These are phyloP conservation scores for Bucco capensis DNA, from an alignment of 2,113 vertebrate species.

Conservation along the genomic window DNA sequence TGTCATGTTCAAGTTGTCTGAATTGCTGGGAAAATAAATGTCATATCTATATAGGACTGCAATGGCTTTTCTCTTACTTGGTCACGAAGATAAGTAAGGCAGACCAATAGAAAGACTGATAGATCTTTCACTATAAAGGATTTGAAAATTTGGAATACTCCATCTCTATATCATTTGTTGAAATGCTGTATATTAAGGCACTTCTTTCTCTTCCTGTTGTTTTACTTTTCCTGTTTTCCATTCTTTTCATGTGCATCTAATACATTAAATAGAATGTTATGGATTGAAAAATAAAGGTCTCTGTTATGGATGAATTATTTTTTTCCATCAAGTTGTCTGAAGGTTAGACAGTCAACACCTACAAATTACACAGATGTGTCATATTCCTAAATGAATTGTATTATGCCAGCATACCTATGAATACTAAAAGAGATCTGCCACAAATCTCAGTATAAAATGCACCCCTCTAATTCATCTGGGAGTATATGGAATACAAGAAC, in stretches of 20 bases:
- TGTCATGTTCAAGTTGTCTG: background rate
- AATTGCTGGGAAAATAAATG: background rate
- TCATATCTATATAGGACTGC: background rate
- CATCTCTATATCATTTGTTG: background rate
- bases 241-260: slow-evolving; percentile 56
- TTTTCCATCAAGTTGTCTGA: slow-evolving; percentile 65
- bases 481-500: background rate
- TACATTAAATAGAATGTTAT: slow-evolving; percentile 63
- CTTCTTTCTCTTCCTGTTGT: slow-evolving; percentile 18
- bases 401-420: slow-evolving; percentile 61
- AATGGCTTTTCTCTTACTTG: slow-evolving; percentile 9
- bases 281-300: slow-evolving; percentile 68
- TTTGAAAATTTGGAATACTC: slow-evolving; percentile 17
- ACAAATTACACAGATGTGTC: slow-evolving; percentile 66
- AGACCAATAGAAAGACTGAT: background rate
- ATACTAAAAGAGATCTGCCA: slow-evolving; percentile 59
- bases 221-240: slow-evolving; percentile 38
- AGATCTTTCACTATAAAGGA: background rate
- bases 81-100: slow-evolving; percentile 22
- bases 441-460: slow-evolving; percentile 47
- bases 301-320: slow-evolving; percentile 60
- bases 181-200: background rate
- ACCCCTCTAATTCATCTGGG: slow-evolving; percentile 13
- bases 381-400: slow-evolving; percentile 69
- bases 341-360: slow-evolving; percentile 68